Conservation (phyloP, 2,113 vertebrate genomes). For the Oryzias celebensis region DNA sequence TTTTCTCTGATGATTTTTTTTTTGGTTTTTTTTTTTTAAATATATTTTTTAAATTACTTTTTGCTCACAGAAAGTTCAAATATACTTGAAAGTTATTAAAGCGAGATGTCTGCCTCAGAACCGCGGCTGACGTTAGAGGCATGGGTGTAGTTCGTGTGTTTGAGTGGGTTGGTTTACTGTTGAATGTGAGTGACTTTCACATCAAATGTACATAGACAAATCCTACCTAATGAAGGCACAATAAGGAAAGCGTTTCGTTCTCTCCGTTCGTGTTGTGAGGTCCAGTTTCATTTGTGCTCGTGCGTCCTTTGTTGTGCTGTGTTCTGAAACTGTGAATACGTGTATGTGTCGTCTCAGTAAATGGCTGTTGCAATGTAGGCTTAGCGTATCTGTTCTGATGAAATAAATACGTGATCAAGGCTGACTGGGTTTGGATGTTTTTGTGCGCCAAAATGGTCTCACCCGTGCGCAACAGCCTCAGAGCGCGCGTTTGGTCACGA, state of each 20-base stretch:
- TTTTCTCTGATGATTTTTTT: conserved; percentile 18
- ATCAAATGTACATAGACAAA: conserved; percentile 73
- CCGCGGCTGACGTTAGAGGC: conserved; percentile 49
- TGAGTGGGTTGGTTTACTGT: conserved; percentile 69
- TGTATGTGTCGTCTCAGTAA: conserved; percentile 75
- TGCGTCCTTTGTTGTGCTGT: conserved; percentile 74
- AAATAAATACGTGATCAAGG: conserved; percentile 76
- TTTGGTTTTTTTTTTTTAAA: conserved; percentile 12
- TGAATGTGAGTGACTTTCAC: conserved; percentile 75
- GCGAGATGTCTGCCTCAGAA: conserved; percentile 57
- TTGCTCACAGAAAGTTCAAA: conserved; percentile 71
- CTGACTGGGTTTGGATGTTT: conserved; percentile 52
- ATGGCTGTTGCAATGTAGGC: conserved; percentile 68
- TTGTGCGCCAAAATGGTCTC: conserved; percentile 26
- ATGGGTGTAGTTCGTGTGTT: conserved; percentile 65
- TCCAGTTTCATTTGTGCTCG: conserved; percentile 67
- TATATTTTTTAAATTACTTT: conserved; percentile 21
- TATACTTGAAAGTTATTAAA: conserved; percentile 78
- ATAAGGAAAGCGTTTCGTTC: conserved; percentile 64
- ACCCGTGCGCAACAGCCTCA: conserved; percentile 12
- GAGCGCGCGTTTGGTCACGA: conserved; percentile 2
- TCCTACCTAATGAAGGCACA: conserved; percentile 75
- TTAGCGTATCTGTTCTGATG: conserved; percentile 72
- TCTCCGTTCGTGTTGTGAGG: conserved; percentile 58
- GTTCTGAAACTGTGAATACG: conserved; percentile 80